Evolutionary conservation across 2,797 vertebrate species (phyloP), one percentile per base, ranked within the genome.

Genomic region (Bradypodion pumilum): DNA sequence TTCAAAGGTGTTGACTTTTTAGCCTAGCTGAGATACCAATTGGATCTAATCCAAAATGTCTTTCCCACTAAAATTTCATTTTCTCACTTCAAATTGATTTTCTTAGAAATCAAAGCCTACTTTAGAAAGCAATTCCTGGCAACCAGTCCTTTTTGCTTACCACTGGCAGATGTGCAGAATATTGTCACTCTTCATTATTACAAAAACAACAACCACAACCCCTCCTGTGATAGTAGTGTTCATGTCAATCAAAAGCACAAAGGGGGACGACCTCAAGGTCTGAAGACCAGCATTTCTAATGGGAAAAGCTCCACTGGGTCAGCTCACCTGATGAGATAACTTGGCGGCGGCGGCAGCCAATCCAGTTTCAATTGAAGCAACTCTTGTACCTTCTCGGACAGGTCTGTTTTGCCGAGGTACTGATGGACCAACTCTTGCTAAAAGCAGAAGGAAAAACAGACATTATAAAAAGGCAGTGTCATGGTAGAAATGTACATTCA

Each of bases 351-450:
- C 99, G 0, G 98, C 98, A 0, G 98, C 99, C 40, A 99, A 95
- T 60, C 99, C 98, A 0, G 99, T 99, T 91, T 99, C 99, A 74
- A 99, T 98, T 90, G 99, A 99, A 25, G 98, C 98, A 72, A 99
- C 98, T 81, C 99, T 95, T 0, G 99, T 98, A 59, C 98, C 99
- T 69, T 99, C 99, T 63, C 99, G 97, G 29, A 98, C 97, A 0
- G 99, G 99, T 82, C 99, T 95, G 93, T 99, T 98, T 84, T 99
- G 98, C 59, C 99, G 96, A 19, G 98, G 99, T 91, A 99, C 97
- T 0, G 99, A 98, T 4, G 99, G 98, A 70, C 98, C 98, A 0
- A 99, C 98, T 8, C 98, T 97, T 2, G 98, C 99, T 99, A 94
- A 29, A 88, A 37, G 86, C 80, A 88, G 91, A 94, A 93, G 86